These are phyloP conservation scores for Nymphalis urticae DNA, from an alignment of 2,888 invertebrate genomes.

Conservation along the genomic window DNA sequence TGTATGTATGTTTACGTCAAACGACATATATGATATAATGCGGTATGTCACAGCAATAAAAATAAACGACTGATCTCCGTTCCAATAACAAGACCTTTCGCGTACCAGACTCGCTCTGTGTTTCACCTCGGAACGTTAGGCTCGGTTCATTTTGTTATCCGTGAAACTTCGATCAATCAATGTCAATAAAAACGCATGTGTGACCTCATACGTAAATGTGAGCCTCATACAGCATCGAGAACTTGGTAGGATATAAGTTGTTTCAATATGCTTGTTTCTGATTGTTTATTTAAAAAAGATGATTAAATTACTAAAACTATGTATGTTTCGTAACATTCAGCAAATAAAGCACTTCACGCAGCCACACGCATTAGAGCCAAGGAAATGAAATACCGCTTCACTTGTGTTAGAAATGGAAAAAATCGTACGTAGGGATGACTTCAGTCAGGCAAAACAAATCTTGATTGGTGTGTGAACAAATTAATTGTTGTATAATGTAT, in stretches of 20 bases:
- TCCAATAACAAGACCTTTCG: constrained; percentile 1
- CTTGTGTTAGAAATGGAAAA: not conserved
- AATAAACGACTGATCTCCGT: not conserved
- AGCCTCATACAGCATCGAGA: constrained; percentile 3
- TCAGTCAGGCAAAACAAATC: not conserved
- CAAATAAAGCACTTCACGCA: no score
- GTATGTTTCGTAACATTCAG: no score
- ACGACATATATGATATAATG: not conserved
- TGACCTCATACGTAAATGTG: constrained; percentile 18
- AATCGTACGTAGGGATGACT: not conserved
- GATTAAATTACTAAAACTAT: no score
- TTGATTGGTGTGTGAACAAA: no score
- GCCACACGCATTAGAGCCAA: no score
- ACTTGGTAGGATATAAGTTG: no score
- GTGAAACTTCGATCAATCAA: constrained; percentile 24
- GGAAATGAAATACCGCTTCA: not conserved
- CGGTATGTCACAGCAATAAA: not conserved
- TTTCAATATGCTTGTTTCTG: no score
- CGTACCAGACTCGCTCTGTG: not conserved
- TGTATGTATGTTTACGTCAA: not conserved
- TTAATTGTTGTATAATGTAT: no score
- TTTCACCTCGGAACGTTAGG: not conserved
- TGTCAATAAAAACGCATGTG: constrained; percentile 21
- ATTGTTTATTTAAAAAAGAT: no score
- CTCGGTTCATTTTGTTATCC: constrained; percentile 8